Percentiles rank a stretch among this genome's conserved stretches.
Conservation (phyloP, 2,888 invertebrate species). For the Apamea epomidion region DNA sequence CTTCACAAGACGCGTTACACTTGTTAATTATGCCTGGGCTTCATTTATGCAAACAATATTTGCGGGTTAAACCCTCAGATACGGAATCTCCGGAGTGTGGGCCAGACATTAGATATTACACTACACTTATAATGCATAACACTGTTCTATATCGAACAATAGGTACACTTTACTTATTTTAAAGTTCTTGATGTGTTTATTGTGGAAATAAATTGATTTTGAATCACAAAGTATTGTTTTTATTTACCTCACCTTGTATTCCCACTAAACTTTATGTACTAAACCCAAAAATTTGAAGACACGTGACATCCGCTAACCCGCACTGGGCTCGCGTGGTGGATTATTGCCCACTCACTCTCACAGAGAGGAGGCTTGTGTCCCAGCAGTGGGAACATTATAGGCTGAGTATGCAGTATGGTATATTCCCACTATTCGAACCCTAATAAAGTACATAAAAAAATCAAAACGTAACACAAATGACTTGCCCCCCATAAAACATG, state of each 20-base stretch:
- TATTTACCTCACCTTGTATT: not conserved
- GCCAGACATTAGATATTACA: slow-evolving; percentile 50
- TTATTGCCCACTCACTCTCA: not conserved
- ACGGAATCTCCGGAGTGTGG: slow-evolving; percentile 57
- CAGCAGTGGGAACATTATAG: not conserved
- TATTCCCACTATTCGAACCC: too few relatives aligned
- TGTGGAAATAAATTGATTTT: slow-evolving; percentile 72
- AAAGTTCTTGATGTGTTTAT: slow-evolving; percentile 68
- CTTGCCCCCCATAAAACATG: not conserved
- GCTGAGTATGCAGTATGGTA: not conserved
- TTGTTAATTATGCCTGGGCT: slow-evolving; percentile 43
- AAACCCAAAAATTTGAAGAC: not conserved
- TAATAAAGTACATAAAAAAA: not conserved
- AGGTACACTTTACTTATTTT: slow-evolving; percentile 62
- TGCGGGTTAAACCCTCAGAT: slow-evolving; percentile 31
- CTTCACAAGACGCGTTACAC: slow-evolving; percentile 17
- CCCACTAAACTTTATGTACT: not conserved
- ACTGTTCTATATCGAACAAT: slow-evolving; percentile 39
- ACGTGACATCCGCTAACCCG: not conserved
- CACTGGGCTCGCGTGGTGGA: not conserved
- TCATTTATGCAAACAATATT: slow-evolving; percentile 42
- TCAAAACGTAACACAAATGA: not conserved
- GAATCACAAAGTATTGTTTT: slow-evolving; percentile 47
- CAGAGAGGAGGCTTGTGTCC: not conserved
- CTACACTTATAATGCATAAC: slow-evolving; percentile 33